These are phyloP conservation scores for Silurus meridionalis DNA, from an alignment of 2,113 vertebrate species.

Conservation along the genomic window DNA sequence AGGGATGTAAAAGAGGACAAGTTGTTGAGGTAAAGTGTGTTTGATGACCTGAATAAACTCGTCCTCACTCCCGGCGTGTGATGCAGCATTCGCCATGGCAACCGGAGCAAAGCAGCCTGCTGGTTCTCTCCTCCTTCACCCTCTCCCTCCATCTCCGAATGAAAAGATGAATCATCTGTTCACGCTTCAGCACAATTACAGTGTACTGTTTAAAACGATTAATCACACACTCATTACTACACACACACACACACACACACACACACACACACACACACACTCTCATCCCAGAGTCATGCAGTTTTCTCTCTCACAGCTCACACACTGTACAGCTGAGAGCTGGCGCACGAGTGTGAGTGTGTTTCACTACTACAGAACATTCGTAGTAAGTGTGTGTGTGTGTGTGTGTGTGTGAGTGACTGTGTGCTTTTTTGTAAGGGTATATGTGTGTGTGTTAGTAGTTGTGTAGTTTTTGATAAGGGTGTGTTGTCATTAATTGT, in stretches of 20 bases:
- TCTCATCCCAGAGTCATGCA: not conserved
- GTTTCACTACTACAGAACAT: not conserved
- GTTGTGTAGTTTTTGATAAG: not conserved
- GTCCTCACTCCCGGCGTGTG: not conserved
- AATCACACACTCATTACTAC: not conserved
- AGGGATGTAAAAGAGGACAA: not conserved
- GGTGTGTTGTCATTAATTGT: not conserved
- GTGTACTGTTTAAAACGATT: not conserved
- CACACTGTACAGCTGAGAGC: not conserved
- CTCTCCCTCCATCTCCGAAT: not conserved
- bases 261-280: not conserved
- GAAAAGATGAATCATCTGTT: constrained; percentile 11
- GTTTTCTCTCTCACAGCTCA: no score
- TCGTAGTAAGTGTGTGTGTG: not conserved
- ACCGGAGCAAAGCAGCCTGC: not conserved
- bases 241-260: not conserved
- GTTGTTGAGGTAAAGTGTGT: not conserved
- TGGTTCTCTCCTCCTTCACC: not conserved
- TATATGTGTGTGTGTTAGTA: not conserved
- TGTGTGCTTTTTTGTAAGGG: not conserved
- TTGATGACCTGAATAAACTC: constrained; percentile 1
- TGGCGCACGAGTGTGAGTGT: not conserved
- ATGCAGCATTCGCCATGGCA: constrained; percentile 44
- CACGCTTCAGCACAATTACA: not conserved
- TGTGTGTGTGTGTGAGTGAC: not conserved